Evolutionary conservation across 1,140 invertebrate genomes (phyloP), one percentile per base, ranked within the genome.

Genomic region (Lysiphlebus fabarum): DNA sequence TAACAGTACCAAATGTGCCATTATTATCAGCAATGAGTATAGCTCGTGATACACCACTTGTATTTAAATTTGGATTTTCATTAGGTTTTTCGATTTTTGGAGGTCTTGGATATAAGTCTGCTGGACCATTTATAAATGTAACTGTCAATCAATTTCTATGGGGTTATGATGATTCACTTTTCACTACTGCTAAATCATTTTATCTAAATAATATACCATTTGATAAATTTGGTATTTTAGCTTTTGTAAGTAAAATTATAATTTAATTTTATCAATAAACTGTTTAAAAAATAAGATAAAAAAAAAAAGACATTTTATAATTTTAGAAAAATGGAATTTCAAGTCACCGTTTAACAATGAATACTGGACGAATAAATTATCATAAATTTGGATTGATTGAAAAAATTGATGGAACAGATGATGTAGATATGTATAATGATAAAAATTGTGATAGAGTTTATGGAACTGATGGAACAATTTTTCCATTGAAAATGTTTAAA

Each of bases 81-180:
- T 65, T 73, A 26, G 17, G 17, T 26, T 26, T 26, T 26, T 26
- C 17, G 4, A 26, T 26, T 1, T 26, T 26, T 26, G 17, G 17
- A 26, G 17, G 4, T 26, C 4, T 26, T 26, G 17, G 17, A 26
- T 26, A 26, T 26, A 4, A 26, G 4, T 26, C 17, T 2, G 2
- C 17, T 26, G 17, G 17, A 45, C 72, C 88, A 0, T 90, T 93
- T 62, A 80, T 86, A n/a, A 74, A 71, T 0, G 65, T 87, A 0
- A 79, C 80, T 1, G 84, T 85, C 1, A 73, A 81, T 59, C 84
- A 90, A 11, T 87, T 90, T 50, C 80, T 95, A 0, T 95, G 89
- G 85, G 94, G 94, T 1, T 95, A 95, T 71, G 85, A 90, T 34
- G 91, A 95, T 67, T 77, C 81, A 3, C 80, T 93, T 1, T 84